A percentile compares a stretch with the other conserved stretches of the same genome.
Conservation (phyloP, 1,140 invertebrate genomes). For the Megalopta genalis region DNA sequence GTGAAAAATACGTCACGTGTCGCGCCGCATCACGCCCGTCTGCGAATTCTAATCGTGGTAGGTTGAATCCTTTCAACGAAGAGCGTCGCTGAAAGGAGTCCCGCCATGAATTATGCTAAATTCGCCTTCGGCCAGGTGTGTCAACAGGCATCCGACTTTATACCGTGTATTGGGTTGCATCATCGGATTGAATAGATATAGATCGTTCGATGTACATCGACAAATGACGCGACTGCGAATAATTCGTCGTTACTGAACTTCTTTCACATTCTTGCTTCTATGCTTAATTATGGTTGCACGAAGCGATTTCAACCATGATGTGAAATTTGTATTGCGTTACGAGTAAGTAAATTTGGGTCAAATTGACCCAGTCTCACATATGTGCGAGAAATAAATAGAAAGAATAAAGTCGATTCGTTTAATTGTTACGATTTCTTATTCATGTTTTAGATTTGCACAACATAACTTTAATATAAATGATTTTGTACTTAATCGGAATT, state of each 20-base stretch:
- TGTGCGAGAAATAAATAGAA: no score
- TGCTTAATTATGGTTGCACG: no score
- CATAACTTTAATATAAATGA: no score
- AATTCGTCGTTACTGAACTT: conserved; percentile 59
- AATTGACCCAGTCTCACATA: no score
- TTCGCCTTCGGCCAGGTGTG: conserved; percentile 36
- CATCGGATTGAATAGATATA: conserved; percentile 64
- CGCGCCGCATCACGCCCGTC: background rate
- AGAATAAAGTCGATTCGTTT: no score
- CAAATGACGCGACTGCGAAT: conserved; percentile 64
- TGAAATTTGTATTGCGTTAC: no score
- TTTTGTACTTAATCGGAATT: no score
- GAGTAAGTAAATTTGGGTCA: no score
- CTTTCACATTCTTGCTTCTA: no score
- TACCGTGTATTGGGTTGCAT: conserved; percentile 48
- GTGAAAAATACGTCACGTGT: conserved; percentile 32
- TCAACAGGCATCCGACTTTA: conserved; percentile 1
- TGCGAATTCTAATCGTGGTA: conserved; percentile 20
- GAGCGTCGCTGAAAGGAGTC: background rate
- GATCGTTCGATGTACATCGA: conserved; percentile 56
- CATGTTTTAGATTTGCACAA: no score
- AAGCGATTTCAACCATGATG: no score
- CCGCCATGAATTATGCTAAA: conserved; percentile 42
- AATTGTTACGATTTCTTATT: no score
- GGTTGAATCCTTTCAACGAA: background rate